Base-by-base conservation (phyloP, 2,113 vertebrate species). In the Ammospiza caudacuta region DNA sequence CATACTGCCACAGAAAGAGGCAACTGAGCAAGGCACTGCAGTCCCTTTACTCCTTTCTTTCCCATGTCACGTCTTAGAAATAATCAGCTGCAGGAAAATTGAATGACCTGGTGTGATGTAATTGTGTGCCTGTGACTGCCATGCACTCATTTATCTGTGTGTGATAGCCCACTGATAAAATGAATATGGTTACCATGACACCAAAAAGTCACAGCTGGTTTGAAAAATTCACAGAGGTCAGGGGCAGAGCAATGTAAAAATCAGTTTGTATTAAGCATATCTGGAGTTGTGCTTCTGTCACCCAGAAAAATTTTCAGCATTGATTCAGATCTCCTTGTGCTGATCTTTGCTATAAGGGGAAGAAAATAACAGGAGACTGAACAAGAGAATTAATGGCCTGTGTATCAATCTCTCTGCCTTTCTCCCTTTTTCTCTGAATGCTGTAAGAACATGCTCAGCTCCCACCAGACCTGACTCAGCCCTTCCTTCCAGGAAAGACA, bases 381-480 rank as follows among this genome's bases (percentile, higher is more conserved):
- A 89, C 59, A 33, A 29, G 41, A 79, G 12, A 78, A 39, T 85
- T 79, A 85, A 76, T 43, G 57, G 14, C 10, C 54, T 4, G 0
- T 66, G 21, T 57, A n/a, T 46, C 54, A 28, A 9, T 58, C 54
- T 64, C 58, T 89, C 47, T 72, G 69, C 31, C 15, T 37, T 62
- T 64, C 35, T 58, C 24, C 27, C 29, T 59, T 76, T 87, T 49
- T 37, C 63, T 59, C 28, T 51, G 64, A 90, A 54, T 23, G 21
- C 23, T 87, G 18, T 19, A 84, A 89, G n/a, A 61, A 87, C 49
- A 27, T 3, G 25, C 43, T 84, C 58, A 73, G 64, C n/a, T 89
- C 89, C 77, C 77, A 89, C 37, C 10, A 89, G 73, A 25, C n/a
- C 91, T 89, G 83, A 90, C 27, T 94, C 73, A 78, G 49, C 49